phyloP scores from a whole-genome alignment of 2,113 vertebrate genomes.

The Sylvietta virens region DNA sequence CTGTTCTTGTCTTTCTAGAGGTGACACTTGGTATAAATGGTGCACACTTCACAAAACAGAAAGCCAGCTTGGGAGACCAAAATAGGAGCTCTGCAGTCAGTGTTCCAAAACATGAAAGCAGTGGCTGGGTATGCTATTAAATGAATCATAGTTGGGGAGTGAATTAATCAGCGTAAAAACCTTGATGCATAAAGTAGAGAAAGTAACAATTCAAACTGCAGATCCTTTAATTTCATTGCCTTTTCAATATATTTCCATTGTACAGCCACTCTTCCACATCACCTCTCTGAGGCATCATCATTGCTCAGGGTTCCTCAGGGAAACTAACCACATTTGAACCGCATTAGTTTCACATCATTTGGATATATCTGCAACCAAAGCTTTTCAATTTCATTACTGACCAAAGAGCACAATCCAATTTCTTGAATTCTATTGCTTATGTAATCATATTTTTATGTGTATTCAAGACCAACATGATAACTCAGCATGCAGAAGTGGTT shows the following conservation, averaged over 20 bases:
- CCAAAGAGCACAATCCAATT: background rate
- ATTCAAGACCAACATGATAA: background rate
- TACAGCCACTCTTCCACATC: background rate
- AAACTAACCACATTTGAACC: background rate
- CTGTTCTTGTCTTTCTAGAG: background rate
- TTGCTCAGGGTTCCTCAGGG: background rate
- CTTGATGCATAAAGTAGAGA: background rate
- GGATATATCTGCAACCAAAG: background rate
- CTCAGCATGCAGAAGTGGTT: background rate
- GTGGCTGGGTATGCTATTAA: constrained; percentile 2
- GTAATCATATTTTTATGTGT: background rate
- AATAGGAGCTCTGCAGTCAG: constrained; percentile 26
- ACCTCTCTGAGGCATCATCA: background rate
- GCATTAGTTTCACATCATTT: background rate
- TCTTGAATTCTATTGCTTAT: background rate
- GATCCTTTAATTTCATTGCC: background rate
- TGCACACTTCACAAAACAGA: background rate
- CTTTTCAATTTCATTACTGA: background rate
- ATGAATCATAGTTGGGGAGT: constrained; percentile 32
- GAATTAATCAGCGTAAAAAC: constrained; percentile 34
- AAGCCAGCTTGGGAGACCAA: background rate
- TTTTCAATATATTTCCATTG: background rate
- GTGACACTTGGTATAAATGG: background rate
- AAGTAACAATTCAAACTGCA: background rate
- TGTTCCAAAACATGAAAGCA: constrained; percentile 7